A percentile compares a stretch with the other conserved stretches of the same genome.
phyloP scores from a whole-genome alignment of 2,888 invertebrate species.

The Meloe dianella region DNA sequence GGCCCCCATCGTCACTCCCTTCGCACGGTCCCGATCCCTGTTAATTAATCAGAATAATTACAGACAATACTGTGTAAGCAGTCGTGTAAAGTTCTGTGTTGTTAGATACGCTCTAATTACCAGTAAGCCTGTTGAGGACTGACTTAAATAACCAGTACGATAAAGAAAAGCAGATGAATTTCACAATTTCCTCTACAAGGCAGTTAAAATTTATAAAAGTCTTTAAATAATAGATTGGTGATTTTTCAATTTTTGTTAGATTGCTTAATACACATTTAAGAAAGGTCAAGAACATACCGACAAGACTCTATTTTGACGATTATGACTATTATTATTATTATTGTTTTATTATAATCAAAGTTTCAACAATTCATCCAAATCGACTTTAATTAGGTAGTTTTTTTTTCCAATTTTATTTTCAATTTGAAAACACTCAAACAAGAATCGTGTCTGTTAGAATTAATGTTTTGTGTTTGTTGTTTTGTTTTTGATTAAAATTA shows the following conservation, averaged over 20 bases:
- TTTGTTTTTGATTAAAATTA: neutral
- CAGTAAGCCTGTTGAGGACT: slow-evolving; percentile 39
- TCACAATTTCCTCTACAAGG: neutral
- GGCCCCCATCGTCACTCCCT: too few species aligned
- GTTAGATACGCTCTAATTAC: slow-evolving; percentile 41
- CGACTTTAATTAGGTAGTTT: too few species aligned
- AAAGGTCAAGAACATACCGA: neutral
- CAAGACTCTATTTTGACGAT: neutral
- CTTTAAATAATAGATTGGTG: neutral
- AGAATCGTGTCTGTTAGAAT: neutral
- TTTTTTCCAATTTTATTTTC: neutral
- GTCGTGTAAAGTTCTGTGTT: neutral
- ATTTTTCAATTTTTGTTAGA: neutral
- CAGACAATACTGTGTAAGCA: neutral
- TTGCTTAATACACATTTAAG: neutral
- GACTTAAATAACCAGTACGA: slow-evolving; percentile 22
- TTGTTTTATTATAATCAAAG: neutral
- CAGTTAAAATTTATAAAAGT: neutral
- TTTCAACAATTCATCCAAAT: neutral
- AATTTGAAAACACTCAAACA: neutral
- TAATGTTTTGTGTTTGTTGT: neutral
- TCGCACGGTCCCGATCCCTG: too few species aligned
- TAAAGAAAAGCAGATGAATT: neutral
- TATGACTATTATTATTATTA: too few species aligned
- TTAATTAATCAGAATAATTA: too few species aligned